Evolutionary conservation across 2,113 vertebrate genomes (phyloP).

Genomic region (Octodon degus): DNA sequence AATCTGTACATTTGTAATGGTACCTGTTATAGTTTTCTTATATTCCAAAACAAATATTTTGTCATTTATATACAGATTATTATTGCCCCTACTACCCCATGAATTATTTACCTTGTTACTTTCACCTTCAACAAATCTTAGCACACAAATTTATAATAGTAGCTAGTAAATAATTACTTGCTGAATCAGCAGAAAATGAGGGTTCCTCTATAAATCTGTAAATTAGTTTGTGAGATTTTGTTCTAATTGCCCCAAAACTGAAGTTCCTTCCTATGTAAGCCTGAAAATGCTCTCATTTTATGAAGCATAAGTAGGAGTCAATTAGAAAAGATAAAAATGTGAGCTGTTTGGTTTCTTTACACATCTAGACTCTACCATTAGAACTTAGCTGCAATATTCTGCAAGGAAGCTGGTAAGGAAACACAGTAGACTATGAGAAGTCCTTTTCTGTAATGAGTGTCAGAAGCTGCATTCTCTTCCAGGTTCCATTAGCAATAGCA

Average conservation of each 20-base stretch:
- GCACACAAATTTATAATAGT: neutral
- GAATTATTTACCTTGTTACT: slow-evolving; percentile 25
- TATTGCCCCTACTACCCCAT: neutral
- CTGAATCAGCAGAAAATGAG: slow-evolving; percentile 13
- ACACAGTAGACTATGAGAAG: neutral
- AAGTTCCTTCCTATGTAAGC: neutral
- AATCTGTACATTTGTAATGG: neutral
- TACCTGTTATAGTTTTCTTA: neutral
- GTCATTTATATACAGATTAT: neutral
- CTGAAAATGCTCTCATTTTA: neutral
- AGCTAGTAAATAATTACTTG: slow-evolving; percentile 33
- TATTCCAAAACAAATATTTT: neutral
- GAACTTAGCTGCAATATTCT: neutral
- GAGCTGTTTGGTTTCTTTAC: neutral
- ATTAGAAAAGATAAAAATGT: neutral
- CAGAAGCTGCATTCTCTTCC: neutral
- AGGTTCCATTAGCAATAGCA: neutral
- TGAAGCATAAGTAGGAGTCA: neutral
- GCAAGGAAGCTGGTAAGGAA: neutral
- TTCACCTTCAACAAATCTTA: slow-evolving; percentile 45
- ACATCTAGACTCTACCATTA: neutral
- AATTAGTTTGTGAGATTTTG: neutral
- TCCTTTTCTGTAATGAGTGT: neutral
- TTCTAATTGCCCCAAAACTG: neutral
- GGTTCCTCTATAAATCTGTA: neutral